These are phyloP conservation scores for Augiades crinisus DNA, from an alignment of 2,888 invertebrate genomes.

Conservation along the genomic window DNA sequence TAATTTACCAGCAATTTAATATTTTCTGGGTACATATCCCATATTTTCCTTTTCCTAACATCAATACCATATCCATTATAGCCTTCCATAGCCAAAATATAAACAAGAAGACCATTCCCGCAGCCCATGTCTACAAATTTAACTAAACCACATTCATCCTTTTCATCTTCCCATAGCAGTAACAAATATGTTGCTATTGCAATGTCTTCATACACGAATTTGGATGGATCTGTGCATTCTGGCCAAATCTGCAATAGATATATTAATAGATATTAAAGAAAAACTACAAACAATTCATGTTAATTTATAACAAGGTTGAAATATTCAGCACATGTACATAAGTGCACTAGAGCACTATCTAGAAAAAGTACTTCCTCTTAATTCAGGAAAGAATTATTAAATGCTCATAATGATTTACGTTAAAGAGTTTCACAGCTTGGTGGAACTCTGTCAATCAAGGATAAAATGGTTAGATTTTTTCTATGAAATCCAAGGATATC, in stretches of 20 bases:
- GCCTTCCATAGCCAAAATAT: constrained; percentile 93
- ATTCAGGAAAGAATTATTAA: too few species aligned
- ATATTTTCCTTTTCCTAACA: constrained; percentile 91
- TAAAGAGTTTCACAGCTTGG: too few species aligned
- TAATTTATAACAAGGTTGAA: too few species aligned
- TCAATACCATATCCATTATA: constrained; percentile 91
- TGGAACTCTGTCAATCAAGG: too few species aligned
- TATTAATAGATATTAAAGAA: too few species aligned
- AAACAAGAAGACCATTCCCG: constrained; percentile 97
- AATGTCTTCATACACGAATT: constrained; percentile 98
- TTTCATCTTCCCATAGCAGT: constrained; percentile 88
- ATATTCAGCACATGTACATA: too few species aligned
- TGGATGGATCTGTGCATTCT: constrained; percentile 95
- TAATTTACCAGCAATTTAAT: constrained; percentile 74
- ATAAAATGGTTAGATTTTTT: too few species aligned
- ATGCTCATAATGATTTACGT: too few species aligned
- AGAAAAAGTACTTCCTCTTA: too few species aligned
- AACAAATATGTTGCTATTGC: constrained; percentile 95
- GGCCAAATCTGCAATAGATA: constrained; percentile 87
- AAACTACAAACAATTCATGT: too few species aligned
- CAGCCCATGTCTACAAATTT: constrained; percentile 97
- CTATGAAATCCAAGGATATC: too few species aligned
- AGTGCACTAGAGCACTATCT: too few species aligned
- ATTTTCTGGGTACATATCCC: constrained; percentile 88
- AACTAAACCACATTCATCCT: constrained; percentile 61